These are phyloP conservation scores for Pipa parva DNA, from an alignment of 2,113 vertebrate species.

Conservation along the genomic window DNA sequence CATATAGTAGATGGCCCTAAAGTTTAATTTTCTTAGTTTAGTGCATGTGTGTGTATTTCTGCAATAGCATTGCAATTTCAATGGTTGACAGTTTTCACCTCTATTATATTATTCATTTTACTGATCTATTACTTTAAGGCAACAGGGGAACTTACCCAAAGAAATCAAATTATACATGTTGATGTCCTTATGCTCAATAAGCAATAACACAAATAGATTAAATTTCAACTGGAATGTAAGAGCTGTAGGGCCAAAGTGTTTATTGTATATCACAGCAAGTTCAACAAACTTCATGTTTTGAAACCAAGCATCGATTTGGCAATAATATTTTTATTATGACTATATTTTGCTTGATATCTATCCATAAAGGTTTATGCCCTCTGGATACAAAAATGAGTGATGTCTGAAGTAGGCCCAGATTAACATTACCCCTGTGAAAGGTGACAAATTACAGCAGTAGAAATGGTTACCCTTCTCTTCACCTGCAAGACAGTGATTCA, in stretches of 20 bases:
- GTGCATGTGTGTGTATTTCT: no score
- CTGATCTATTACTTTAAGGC: not conserved
- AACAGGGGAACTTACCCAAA: not conserved
- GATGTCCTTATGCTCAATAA: slow-evolving; percentile 11
- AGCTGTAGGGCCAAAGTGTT: not conserved
- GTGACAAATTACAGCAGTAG: slow-evolving; percentile 14
- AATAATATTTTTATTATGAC: slow-evolving; percentile 35
- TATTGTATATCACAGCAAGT: slow-evolving; percentile 7
- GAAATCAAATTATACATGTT: not conserved
- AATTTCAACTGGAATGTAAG: slow-evolving; percentile 11
- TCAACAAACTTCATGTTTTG: not conserved
- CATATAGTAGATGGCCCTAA: no score
- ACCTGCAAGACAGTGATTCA: slow-evolving; percentile 27
- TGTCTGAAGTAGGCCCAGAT: slow-evolving; percentile 22
- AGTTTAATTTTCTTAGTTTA: no score
- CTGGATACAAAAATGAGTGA: slow-evolving; percentile 17
- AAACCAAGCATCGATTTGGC: slow-evolving; percentile 24
- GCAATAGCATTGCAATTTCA: no score
- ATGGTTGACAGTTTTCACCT: no score
- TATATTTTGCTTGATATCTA: slow-evolving; percentile 13
- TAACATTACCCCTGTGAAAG: slow-evolving; percentile 23
- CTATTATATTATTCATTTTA: no score
- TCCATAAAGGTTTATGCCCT: slow-evolving; percentile 26
- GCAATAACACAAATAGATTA: slow-evolving; percentile 1
- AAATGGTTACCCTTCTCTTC: slow-evolving; percentile 21